These are phyloP conservation scores for Hydra vulgaris DNA, from an alignment of 30 jellyfish, hydroid and myxozoan species.

Conservation along the genomic window DNA sequence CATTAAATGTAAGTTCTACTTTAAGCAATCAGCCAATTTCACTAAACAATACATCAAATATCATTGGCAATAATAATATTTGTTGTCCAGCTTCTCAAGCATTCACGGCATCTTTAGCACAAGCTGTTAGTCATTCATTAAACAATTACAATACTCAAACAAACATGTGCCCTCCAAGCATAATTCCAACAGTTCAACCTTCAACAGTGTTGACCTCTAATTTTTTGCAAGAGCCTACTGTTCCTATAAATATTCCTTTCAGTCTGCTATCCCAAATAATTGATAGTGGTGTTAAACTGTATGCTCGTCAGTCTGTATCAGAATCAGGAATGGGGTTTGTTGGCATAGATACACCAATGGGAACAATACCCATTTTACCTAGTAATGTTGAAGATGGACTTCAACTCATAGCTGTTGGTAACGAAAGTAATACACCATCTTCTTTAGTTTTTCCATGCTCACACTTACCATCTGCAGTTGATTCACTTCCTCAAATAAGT, in stretches of 20 bases:
- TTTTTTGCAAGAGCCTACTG: conserved; percentile 4
- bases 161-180: background rate
- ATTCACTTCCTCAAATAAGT: background rate
- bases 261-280: conserved; percentile 31
- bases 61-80: background rate
- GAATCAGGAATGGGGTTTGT: background rate
- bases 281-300: conserved; percentile 35
- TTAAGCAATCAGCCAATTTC: background rate
- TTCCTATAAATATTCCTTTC: conserved; percentile 44
- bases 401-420: conserved; percentile 23
- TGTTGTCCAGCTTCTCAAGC: background rate
- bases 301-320: conserved; percentile 11
- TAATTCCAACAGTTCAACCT: background rate
- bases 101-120: background rate
- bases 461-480: background rate
- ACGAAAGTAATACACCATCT: background rate
- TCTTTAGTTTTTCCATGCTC: background rate
- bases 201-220: background rate
- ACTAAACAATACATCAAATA: background rate
- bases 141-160: background rate
- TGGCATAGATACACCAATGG: conserved; percentile 34
- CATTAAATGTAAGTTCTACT: background rate
- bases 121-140: background rate
- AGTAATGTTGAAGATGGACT: conserved; percentile 18
- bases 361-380: conserved; percentile 36